Evolutionary conservation across 2,797 vertebrate genomes (phyloP), one percentile per base, ranked within the genome.

Genomic region (Lemur catta): DNA sequence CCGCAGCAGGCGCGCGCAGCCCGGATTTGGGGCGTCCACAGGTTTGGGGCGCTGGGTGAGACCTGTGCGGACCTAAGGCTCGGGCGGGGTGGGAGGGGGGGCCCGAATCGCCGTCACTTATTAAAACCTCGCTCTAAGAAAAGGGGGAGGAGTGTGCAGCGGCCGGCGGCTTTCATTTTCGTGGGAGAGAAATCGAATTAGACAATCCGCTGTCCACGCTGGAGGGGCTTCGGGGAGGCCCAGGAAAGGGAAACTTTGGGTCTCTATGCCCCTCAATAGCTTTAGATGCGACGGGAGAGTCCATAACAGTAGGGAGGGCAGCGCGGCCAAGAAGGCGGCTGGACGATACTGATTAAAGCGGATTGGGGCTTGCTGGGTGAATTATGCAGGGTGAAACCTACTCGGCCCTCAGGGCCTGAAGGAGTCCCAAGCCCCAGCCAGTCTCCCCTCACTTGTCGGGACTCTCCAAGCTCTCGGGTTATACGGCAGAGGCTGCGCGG

Each of bases 41-140:
- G 72, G 48, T 84, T 71, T 35, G 48, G 22, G 79, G 43, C 15
- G 15, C 33, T 35, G 33, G 17, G 63, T 65, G 63, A 63, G 63
- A n/a, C 63, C 63, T n/a, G 33, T n/a, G 33, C 7, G 63, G 15
- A 65, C 33, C 28, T 65, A n/a, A 65, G 63, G 74, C 15, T 26
- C 4, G 0, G 14, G 30, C 0, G 15, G 28, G 26, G 48, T 26
- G 28, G 15, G 52, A 11, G 4, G 12, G 28, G 72, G n/a, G 17
- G 8, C 11, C 1, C 15, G 1, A 20, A 48, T 76, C 1, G 1
- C 35, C 72, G 20, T 30, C 20, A 7, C n/a, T 28, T 69, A 59
- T 84, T 61, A 59, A 94, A 93, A 90, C 48, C 85, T 79, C 35
- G 11, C 30, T 92, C 57, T 50, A 76, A 75, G 71, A 48, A 93